Conservation (phyloP, 2,113 vertebrate genomes). For the Balaeniceps rex region DNA sequence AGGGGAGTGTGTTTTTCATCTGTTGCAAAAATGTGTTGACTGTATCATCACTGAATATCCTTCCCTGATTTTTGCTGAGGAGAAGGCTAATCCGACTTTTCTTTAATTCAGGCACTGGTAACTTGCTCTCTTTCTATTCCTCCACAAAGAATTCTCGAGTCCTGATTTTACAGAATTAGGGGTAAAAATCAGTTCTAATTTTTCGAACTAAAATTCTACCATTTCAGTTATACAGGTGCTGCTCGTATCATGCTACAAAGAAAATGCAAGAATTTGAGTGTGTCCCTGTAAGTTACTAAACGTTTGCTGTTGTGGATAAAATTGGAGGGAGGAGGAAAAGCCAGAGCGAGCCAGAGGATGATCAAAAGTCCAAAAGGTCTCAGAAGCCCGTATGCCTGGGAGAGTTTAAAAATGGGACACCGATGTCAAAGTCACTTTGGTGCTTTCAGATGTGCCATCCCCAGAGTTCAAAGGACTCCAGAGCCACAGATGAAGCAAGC, state of each 20-base stretch:
- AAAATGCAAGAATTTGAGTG: neutral
- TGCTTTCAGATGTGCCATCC: neutral
- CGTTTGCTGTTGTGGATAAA: neutral
- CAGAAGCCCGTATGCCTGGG: neutral
- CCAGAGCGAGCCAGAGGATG: neutral
- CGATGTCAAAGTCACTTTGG: conserved; percentile 11
- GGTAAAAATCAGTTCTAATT: neutral
- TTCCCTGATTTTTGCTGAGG: neutral
- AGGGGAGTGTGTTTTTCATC: neutral
- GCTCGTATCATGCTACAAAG: neutral
- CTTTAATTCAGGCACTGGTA: neutral
- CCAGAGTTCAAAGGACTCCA: neutral
- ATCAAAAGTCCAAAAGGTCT: conserved; percentile 49
- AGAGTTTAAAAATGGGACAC: conserved; percentile 34
- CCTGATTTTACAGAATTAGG: neutral
- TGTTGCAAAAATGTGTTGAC: neutral
- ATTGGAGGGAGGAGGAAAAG: conserved; percentile 40
- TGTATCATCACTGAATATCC: neutral
- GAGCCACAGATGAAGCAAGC: neutral
- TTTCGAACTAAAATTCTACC: neutral
- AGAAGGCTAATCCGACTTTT: neutral
- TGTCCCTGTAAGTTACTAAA: neutral
- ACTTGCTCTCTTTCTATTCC: neutral
- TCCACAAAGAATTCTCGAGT: neutral
- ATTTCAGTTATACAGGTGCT: neutral